Base-by-base conservation (phyloP, 2,113 vertebrate species). In the Microcebus lehilahytsara region DNA sequence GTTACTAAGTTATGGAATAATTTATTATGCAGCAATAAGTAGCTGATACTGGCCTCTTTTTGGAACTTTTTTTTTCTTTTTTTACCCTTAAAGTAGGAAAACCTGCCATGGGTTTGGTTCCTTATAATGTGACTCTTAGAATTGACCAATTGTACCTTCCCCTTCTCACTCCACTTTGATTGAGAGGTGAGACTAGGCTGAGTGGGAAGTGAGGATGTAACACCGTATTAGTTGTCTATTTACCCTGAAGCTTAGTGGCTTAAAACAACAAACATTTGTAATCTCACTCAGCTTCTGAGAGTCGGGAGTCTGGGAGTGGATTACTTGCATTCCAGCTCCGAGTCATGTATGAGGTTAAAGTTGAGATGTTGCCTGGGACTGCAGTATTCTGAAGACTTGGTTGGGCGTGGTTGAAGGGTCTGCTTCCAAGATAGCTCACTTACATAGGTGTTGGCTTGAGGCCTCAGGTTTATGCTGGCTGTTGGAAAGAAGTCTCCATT, bases 1-100 rank as follows among this genome's bases (percentile, higher is more conserved):
- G 40, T 19, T 22, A 89, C 19, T 58, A 97, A 95, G 32, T 91
- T 93, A 83, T 95, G 37, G 49, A 11, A 74, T 91, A 89, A 91
- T 83, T 93, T 83, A 42, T 86, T 96, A 72, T 58, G 77, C n/a
- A 96, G 49, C 20, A 69, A 7, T 89, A 87, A 86, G 60, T 86
- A 85, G 85, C 77, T 75, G 88, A 89, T 51, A 40, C 2, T 86
- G 74, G 69, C 6, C n/a, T 42, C 2, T 27, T 19, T 8, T 66
- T 89, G 83, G 56, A 74, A 81, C 8, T 90, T 37, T 34, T 34
- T 56, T 22, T 22, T 58, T 22, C 19, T 58, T 60, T 46, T 67
- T 85, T 85, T 85, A 32, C 30, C 3, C 93, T 95, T 71, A 42
- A 96, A 95, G 46, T 75, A 91, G 69, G 34, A 78, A 94, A 86